phyloP scores from a whole-genome alignment of 2,888 invertebrate genomes.

The Polydrusus tereticollis region DNA sequence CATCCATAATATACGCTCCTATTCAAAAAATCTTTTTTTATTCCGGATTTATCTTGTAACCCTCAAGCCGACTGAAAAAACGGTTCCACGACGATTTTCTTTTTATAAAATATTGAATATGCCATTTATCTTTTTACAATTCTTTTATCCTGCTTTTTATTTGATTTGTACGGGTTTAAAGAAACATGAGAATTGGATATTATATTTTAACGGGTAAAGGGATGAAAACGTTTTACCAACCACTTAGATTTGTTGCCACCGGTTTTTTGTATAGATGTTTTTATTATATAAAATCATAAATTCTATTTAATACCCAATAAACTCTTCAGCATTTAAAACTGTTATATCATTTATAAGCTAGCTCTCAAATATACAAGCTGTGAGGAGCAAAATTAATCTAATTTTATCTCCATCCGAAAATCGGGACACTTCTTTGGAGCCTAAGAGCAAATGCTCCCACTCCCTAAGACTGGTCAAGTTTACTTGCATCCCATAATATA shows the following conservation, averaged over 20 bases:
- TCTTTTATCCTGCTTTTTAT: conserved; percentile 5
- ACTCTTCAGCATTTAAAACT: too few relatives aligned
- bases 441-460: too few relatives aligned
- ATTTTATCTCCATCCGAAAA: too few relatives aligned
- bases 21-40: conserved; percentile 3
- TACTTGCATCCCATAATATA: too few relatives aligned
- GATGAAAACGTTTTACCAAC: neutral
- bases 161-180: conserved; percentile 12
- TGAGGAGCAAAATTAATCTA: too few relatives aligned
- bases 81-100: conserved; percentile 1
- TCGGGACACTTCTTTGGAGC: too few relatives aligned
- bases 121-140: conserved; percentile 14
- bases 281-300: too few relatives aligned
- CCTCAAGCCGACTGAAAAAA: conserved; percentile 7
- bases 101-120: conserved; percentile 12
- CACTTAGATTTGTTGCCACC: conserved; percentile 15
- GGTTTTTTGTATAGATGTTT: conserved; percentile 7
- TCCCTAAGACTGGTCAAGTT: too few relatives aligned
- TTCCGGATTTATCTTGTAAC: neutral
- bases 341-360: too few relatives aligned
- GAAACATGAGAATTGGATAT: conserved; percentile 9
- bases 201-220: neutral
- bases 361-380: too few relatives aligned
- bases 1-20: neutral
- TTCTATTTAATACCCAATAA: too few relatives aligned